phyloP scores from a whole-genome alignment of 2,113 vertebrate species.

The Camelus dromedarius region DNA sequence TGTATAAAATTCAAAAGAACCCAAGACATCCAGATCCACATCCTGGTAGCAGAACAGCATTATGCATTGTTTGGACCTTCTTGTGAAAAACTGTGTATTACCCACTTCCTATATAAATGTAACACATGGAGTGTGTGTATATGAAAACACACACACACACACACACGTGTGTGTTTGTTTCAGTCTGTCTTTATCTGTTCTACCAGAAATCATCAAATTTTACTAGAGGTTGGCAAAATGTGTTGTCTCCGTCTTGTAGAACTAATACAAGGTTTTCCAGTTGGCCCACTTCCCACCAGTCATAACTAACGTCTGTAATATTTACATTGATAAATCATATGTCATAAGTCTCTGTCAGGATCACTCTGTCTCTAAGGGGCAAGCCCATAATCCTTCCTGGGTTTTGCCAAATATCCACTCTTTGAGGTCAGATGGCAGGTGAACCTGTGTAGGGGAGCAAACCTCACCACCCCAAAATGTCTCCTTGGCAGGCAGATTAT shows the following conservation, averaged over 20 bases:
- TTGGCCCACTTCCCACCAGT: too few relatives aligned
- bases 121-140: background rate
- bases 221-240: background rate
- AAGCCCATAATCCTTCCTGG: too few relatives aligned
- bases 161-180: background rate
- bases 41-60: background rate
- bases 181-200: background rate
- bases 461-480: too few relatives aligned
- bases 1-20: background rate
- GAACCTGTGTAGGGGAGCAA: too few relatives aligned
- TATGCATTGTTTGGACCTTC: background rate
- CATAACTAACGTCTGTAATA: background rate
- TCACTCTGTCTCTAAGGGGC: background rate
- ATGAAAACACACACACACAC: background rate
- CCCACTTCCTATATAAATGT: background rate
- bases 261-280: background rate
- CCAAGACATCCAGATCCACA: background rate
- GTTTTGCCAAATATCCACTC: background rate
- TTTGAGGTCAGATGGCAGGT: background rate
- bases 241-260: fast-evolving
- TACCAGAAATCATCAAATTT: background rate
- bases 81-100: background rate
- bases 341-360: background rate
- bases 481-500: too few relatives aligned
- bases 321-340: background rate